phyloP scores from a whole-genome alignment of 2,797 vertebrate genomes.

The Xiphorhynchus erythropygius region DNA sequence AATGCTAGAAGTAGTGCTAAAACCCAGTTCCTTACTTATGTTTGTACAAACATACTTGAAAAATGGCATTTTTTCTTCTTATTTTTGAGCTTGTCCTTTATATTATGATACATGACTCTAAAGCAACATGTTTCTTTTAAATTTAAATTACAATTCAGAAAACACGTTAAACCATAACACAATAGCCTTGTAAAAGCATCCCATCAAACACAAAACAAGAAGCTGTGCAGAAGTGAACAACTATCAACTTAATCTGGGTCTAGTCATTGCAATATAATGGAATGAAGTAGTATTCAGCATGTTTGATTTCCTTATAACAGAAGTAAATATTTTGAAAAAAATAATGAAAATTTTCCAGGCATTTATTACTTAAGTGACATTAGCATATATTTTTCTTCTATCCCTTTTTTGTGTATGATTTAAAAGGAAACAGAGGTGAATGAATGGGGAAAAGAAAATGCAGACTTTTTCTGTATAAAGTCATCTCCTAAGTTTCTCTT shows the following conservation, averaged over 20 bases:
- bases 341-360: background rate
- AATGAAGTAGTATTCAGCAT: background rate
- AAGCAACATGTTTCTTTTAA: background rate
- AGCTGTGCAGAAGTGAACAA: background rate
- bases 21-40: background rate
- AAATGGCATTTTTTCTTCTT: background rate
- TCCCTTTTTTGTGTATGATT: background rate
- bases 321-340: background rate
- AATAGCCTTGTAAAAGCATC: background rate
- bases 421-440: slow-evolving; percentile 30
- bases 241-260: background rate
- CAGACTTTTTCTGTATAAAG: slow-evolving; percentile 48
- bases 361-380: background rate
- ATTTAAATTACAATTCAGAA: background rate
- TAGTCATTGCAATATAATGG: background rate
- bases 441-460: slow-evolving; percentile 36
- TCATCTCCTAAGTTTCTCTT: slow-evolving; percentile 26
- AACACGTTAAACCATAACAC: background rate
- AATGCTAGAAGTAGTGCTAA: background rate
- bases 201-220: background rate
- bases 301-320: background rate
- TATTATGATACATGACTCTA: background rate
- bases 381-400: background rate
- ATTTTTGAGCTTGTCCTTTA: background rate
- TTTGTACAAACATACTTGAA: background rate